Conservation (phyloP, 2,797 vertebrate species). For the Benthosema pterotum region DNA sequence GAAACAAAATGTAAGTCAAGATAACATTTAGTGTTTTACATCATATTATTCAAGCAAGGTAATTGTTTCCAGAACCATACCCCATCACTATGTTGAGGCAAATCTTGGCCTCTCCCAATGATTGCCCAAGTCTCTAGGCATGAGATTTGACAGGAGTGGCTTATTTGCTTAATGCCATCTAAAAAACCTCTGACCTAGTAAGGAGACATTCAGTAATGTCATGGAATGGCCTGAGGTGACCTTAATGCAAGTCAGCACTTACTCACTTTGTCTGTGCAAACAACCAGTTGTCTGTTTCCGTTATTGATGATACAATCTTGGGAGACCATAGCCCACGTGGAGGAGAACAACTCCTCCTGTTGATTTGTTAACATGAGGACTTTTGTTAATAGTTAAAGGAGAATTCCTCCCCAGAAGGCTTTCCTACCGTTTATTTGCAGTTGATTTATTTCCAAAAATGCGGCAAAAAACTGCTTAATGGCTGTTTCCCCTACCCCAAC, state of each 20-base stretch:
- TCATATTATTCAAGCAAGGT: not conserved
- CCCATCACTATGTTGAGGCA: not conserved
- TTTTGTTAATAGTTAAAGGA: not conserved
- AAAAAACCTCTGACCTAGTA: too few species aligned
- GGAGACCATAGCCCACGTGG: not conserved
- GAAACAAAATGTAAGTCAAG: too few species aligned
- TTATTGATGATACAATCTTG: too few species aligned
- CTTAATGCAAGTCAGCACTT: constrained; percentile 4
- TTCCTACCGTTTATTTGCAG: too few species aligned
- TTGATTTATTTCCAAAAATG: too few species aligned
- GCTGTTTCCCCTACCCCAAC: too few species aligned
- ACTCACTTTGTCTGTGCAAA: not conserved
- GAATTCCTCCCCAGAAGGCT: not conserved
- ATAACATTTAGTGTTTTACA: too few species aligned
- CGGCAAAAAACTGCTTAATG: too few species aligned
- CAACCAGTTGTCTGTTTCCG: not conserved
- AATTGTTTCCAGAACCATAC: not conserved
- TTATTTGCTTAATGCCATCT: constrained; percentile 9
- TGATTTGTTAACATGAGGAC: constrained; percentile 15
- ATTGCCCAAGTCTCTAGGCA: constrained; percentile 1
- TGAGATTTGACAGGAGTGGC: not conserved
- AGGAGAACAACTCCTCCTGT: constrained; percentile 3
- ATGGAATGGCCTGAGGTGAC: constrained; percentile 8
- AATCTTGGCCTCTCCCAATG: not conserved
- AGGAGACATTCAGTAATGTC: not conserved